Evolutionary conservation across 2,113 vertebrate genomes (phyloP).

Genomic region (Piaya cayana): DNA sequence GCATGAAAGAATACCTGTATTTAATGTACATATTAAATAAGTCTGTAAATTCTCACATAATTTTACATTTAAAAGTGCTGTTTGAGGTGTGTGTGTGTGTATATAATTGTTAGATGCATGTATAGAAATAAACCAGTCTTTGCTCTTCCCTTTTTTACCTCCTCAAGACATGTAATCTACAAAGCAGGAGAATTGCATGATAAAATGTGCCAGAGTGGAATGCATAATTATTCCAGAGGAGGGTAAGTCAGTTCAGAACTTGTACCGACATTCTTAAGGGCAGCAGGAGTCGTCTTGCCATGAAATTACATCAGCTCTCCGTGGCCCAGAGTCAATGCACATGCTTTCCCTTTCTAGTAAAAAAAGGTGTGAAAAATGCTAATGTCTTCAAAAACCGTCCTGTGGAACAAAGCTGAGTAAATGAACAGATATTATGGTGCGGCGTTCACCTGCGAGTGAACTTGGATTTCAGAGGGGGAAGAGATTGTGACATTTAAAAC

Average conservation of each 20-base stretch:
- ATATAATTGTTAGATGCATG: conserved; percentile 40
- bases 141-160: conserved; percentile 67
- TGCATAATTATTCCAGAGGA: conserved; percentile 68
- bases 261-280: conserved; percentile 68
- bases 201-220: conserved; percentile 67
- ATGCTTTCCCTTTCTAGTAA: conserved; percentile 65
- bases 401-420: not conserved
- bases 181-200: conserved; percentile 57
- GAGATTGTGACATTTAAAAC: not conserved
- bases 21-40: conserved; percentile 47
- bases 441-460: conserved; percentile 24
- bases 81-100: conserved; percentile 37
- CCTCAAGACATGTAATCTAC: conserved; percentile 69
- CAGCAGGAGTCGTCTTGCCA: conserved; percentile 56
- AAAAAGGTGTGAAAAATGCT: conserved; percentile 59
- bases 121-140: conserved; percentile 50
- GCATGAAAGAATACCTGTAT: conserved; percentile 45
- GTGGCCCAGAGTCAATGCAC: conserved; percentile 46
- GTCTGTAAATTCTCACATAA: conserved; percentile 57
- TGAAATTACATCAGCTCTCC: conserved; percentile 59
- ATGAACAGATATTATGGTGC: not conserved
- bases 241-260: conserved; percentile 72
- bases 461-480: not conserved
- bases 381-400: conserved; percentile 16
- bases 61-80: conserved; percentile 53